Conservation (phyloP, 2,888 invertebrate genomes). For the Taenaris catops region DNA sequence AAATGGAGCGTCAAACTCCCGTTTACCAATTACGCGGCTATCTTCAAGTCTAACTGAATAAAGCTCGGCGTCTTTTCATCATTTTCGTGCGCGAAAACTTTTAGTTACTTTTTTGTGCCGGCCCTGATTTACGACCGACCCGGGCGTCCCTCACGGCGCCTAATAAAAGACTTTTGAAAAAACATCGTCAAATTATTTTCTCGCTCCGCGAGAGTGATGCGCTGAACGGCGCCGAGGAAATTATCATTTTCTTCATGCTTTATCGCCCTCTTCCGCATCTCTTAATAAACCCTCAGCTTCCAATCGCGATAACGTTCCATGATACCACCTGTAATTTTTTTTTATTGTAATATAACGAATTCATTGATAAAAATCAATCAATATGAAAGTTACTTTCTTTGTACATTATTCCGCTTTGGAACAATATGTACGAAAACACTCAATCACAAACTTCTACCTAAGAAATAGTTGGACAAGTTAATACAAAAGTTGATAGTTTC, state of each 20-base stretch:
- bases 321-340: slow-evolving; percentile 97
- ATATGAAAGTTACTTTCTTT: too few relatives aligned
- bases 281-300: slow-evolving; percentile 95
- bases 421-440: slow-evolving; percentile 5
- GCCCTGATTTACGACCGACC: slow-evolving; percentile 65
- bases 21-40: slow-evolving; percentile 61
- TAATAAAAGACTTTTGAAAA: slow-evolving; percentile 63
- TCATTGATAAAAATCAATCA: too few relatives aligned
- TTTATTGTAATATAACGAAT: background rate
- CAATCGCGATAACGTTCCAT: slow-evolving; percentile 93
- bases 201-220: slow-evolving; percentile 9
- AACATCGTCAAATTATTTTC: slow-evolving; percentile 45
- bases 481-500: slow-evolving; percentile 4
- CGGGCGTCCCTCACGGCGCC: slow-evolving; percentile 37
- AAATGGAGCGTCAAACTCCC: slow-evolving; percentile 27
- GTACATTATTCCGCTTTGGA: too few relatives aligned
- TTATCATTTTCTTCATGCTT: too few relatives aligned
- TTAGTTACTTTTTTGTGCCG: slow-evolving; percentile 70
- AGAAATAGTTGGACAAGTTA: background rate
- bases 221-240: slow-evolving; percentile 11
- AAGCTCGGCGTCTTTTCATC: slow-evolving; percentile 64
- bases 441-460: slow-evolving; percentile 1
- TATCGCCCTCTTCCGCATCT: slow-evolving; percentile 92
- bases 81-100: slow-evolving; percentile 62
- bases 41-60: slow-evolving; percentile 68